These are phyloP conservation scores for Neolamprologus toae DNA, from an alignment of 2,113 vertebrate genomes.

Conservation along the genomic window DNA sequence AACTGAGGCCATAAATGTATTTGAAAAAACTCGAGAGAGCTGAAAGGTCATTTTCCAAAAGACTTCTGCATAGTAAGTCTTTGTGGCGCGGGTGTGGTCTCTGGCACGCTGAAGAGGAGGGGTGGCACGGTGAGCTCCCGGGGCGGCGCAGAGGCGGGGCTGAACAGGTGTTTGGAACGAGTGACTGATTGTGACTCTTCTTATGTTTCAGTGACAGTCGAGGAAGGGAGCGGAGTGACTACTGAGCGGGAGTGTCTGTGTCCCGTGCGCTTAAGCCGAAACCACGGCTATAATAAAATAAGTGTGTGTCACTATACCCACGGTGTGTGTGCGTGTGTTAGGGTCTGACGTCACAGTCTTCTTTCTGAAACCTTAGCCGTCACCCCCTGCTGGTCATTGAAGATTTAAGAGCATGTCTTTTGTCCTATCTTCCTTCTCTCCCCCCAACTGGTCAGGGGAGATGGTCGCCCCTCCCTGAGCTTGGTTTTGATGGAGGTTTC, in stretches of 20 bases:
- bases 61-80: background rate
- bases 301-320: background rate
- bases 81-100: background rate
- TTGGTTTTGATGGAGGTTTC: background rate
- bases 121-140: background rate
- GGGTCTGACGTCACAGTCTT: background rate
- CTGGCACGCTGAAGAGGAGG: background rate
- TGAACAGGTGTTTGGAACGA: background rate
- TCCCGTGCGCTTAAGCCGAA: background rate
- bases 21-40: background rate
- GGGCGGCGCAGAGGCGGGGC: background rate
- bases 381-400: background rate
- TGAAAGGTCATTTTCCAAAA: background rate
- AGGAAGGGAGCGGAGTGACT: background rate
- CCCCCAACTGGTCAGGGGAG: background rate
- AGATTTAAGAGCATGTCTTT: background rate
- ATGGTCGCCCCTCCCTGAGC: background rate
- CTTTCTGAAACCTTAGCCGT: background rate
- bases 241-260: background rate
- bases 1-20: background rate
- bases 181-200: background rate
- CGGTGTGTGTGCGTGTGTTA: background rate
- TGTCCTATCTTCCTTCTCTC: background rate
- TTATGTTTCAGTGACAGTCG: background rate
- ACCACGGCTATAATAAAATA: background rate